A percentile compares a stretch with the other conserved stretches of the same genome.
These are phyloP conservation scores for Burhinus oedicnemus DNA, from an alignment of 2,113 vertebrate species.

Conservation along the genomic window DNA sequence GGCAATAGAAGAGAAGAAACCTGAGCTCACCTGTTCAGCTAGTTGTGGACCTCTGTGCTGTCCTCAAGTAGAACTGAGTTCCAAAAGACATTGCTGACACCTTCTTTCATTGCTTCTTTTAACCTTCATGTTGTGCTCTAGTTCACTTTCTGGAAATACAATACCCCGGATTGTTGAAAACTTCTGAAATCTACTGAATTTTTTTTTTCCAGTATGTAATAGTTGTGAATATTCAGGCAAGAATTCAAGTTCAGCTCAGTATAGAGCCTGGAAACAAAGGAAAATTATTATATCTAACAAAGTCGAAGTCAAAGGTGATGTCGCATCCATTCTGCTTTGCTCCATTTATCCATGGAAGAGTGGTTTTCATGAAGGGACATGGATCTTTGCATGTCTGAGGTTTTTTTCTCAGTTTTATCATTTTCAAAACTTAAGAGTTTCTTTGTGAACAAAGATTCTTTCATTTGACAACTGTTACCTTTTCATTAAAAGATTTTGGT, in stretches of 20 bases:
- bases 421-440: neutral
- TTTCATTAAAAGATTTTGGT: neutral
- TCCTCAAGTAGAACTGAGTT: neutral
- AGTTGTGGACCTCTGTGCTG: neutral
- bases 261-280: neutral
- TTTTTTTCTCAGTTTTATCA: neutral
- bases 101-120: neutral
- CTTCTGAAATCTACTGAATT: neutral
- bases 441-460: neutral
- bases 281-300: neutral
- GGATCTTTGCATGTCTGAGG: neutral
- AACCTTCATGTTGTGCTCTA: neutral
- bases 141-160: neutral
- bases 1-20: neutral
- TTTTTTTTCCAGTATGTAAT: neutral
- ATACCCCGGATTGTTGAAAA: fast-evolving
- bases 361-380: neutral
- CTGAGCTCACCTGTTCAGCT: neutral
- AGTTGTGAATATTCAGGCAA: neutral
- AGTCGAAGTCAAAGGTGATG: neutral
- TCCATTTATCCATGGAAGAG: neutral
- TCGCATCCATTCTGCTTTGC: neutral
- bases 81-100: neutral
- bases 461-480: neutral
- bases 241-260: neutral